Conservation (phyloP, 2,113 vertebrate species). For the Hippocampus barbouri region DNA sequence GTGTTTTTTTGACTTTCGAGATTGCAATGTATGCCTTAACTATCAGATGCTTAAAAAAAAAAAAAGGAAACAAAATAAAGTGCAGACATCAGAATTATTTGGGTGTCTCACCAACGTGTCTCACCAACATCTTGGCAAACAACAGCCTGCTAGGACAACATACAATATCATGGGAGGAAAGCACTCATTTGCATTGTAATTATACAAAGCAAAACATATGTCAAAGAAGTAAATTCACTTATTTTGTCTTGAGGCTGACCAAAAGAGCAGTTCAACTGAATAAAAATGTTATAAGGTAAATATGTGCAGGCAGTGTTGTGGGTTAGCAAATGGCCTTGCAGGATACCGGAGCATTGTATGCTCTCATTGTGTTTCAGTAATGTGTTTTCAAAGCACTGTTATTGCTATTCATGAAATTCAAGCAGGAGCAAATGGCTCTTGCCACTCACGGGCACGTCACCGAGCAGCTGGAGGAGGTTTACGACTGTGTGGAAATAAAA, state of each 20-base stretch:
- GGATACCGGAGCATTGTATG: conserved; percentile 58
- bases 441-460: conserved; percentile 62
- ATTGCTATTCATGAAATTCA: conserved; percentile 74
- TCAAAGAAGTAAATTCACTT: not conserved
- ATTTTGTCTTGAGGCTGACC: not conserved
- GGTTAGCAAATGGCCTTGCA: conserved; percentile 37
- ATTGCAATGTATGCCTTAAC: too few relatives aligned
- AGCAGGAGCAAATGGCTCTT: conserved; percentile 62
- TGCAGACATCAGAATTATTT: not conserved
- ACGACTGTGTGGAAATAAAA: conserved; percentile 31
- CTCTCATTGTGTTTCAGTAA: conserved; percentile 70
- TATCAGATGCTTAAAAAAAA: too few relatives aligned
- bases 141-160: not conserved
- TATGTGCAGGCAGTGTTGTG: conserved; percentile 53
- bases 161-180: not conserved
- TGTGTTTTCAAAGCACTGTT: conserved; percentile 64
- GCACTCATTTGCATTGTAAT: not conserved
- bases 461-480: conserved; percentile 62
- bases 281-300: conserved; percentile 66
- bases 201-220: not conserved
- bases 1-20: too few relatives aligned
- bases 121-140: too few relatives aligned
- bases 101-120: not conserved
- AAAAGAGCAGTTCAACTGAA: conserved; percentile 14
- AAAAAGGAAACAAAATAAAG: too few relatives aligned